Evolutionary conservation across 2,113 vertebrate species (phyloP), one percentile per base, ranked within the genome.

Genomic region (Tylochromis polylepis): DNA sequence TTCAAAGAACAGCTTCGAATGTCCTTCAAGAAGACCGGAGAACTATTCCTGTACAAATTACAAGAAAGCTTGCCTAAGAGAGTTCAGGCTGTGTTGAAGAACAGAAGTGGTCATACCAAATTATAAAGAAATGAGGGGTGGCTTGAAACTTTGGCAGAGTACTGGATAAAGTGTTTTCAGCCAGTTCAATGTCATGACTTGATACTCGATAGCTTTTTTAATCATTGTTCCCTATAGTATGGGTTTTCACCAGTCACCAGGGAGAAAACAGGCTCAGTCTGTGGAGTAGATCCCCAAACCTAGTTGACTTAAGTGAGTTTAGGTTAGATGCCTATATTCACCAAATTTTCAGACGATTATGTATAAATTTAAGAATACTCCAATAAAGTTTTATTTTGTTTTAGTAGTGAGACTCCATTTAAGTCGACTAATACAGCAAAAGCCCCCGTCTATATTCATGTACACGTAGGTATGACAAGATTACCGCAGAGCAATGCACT

Each of bases 391-490:
- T 41, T 46, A 46, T 27, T 72, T 43, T 46, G 67, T 27, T 72
- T 72, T 46, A 72, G 38, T 72, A 46, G 22, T 18, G 67, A 14
- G 5, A 22, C 41, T 70, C 2, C 8, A 34, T 70, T 81, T 11
- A 81, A 87, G 81, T 60, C 29, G 34, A 38, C 67, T 62, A 70
- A 84, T 57, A 82, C 9, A 58, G 36, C 22, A 70, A 18, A 70
- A 49, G 2, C 15, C 4, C 56, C n/a, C 11, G 4, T n/a, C 24
- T 6, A 3, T 5, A 3, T 53, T 43, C 7, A 0, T 11, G 34
- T 41, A 77, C 67, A 78, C 55, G 72, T 58, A 14, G 34, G n/a
- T 57, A 85, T 83, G 80, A 75, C 24, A 51, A 72, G 81, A 78
- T 83, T 84, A 58, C 62, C 2, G 7, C 43, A 15, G 86, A 85